Evolutionary conservation across 1,140 invertebrate genomes (phyloP), one percentile per base, ranked within the genome.

Genomic region (Drosophila simulans): DNA sequence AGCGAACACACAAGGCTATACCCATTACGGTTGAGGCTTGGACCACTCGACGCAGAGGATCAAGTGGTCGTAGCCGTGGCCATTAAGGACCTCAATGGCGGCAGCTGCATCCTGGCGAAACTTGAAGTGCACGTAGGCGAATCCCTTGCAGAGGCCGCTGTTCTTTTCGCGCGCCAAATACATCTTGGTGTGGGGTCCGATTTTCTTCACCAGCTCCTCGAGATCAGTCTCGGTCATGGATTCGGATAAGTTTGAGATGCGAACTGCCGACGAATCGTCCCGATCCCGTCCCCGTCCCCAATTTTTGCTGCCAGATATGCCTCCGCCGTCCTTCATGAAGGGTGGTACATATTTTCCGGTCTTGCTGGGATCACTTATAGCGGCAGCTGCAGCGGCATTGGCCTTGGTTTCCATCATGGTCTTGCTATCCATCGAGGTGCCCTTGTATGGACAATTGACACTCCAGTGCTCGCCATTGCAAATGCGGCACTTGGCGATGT

Each of bases 31-130:
- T 37, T 92, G 95, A 34, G 96, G 96, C 93, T 99, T 99, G 2
- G 99, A 99, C 99, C 98, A 99, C 94, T 99, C 99, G 17, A 99
- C 99, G 93, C 95, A 98, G 5, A 99, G 93, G 92, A 99, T 99
- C 58, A 99, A 94, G 94, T 99, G 98, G 93, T 99, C 98, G 93
- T 99, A 99, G 70, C 98, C 98, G 93, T 97, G 97, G 3, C 98
- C 98, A 93, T 99, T 97, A 15, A 99, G 95, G 40, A 94, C 94
- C 60, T 95, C 93, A 80, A 99, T 99, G 64, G 98, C 99, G 78
- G 96, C 95, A n/a, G 97, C 96, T 46, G 99, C 98, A 93, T 99
- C 97, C 77, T 95, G 95, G 77, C 95, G 94, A 57, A 95, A 95
- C 91, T 97, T 97, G 92, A 98, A 99, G 91, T 98, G 98, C 43